Base-by-base conservation (phyloP, 2,888 invertebrate genomes). In the Cinara cedri region DNA sequence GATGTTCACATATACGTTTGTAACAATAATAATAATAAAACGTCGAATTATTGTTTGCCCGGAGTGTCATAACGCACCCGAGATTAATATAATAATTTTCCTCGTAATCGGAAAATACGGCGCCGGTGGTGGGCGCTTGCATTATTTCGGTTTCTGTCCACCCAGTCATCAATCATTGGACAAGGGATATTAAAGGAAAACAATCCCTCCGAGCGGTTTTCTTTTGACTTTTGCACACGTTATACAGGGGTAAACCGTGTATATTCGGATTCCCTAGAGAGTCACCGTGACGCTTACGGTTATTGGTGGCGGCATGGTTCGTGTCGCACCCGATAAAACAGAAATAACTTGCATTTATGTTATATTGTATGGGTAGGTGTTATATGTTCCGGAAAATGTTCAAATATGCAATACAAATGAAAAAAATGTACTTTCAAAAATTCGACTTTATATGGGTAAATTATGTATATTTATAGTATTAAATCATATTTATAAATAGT, bases 131-230 rank as follows among this genome's bases (percentile, higher is more conserved):
- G 51, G 55, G 66, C 76, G n/a, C n/a, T n/a, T n/a, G n/a, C n/a
- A n/a, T n/a, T n/a, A 34, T 76, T 68, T 76, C 66, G 26, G 62
- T 66, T 55, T 76, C 65, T 66, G 76, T 76, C 76, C 76, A 68
- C 76, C 76, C 76, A 57, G 76, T 76, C 66, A 76, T 76, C 76
- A 68, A 76, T 76, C 76, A 76, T 66, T 6, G 44, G 55, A 76
- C 76, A n/a, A 46, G 34, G 66, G 65, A 76, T 66, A 57, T 76
- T 76, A 76, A 55, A 66, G 55, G 57, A 57, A 42, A 68, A 76
- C 55, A 54, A 76, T 57, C 55, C 76, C 76, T 60, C 26, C 66
- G 24, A 57, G 76, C 49, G n/a, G 46, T 13, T 78, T 78, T 78
- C 68, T 78, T 76, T 68, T 68, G 66, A 68, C 68, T 76, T 68